Evolutionary conservation across 2,113 vertebrate genomes (phyloP).

Genomic region (Genyomyrus donnyi): DNA sequence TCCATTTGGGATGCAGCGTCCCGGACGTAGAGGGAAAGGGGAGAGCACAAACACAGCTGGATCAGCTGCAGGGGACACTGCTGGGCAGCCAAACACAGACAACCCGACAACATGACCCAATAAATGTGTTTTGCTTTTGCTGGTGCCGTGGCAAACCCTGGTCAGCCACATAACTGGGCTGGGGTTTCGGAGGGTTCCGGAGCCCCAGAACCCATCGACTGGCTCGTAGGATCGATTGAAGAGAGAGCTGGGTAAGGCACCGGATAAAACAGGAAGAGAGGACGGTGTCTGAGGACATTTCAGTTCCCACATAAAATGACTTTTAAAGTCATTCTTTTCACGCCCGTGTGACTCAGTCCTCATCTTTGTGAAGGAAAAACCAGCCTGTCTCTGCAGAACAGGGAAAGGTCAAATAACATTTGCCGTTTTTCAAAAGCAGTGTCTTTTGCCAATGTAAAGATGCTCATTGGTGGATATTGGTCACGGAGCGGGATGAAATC

Average conservation of each 20-base stretch:
- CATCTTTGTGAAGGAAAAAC: background rate
- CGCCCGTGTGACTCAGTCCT: background rate
- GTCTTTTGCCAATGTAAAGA: background rate
- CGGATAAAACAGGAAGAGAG: background rate
- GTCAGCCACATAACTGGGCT: background rate
- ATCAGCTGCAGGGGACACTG: background rate
- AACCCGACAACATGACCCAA: background rate
- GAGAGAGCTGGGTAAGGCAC: background rate
- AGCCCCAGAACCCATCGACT: background rate
- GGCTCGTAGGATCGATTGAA: background rate
- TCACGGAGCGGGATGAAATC: background rate
- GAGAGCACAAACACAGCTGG: background rate
- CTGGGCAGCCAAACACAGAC: background rate
- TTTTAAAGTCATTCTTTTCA: background rate
- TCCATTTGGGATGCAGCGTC: background rate
- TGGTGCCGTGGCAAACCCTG: background rate
- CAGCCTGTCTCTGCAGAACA: background rate
- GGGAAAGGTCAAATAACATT: background rate
- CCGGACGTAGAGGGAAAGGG: background rate
- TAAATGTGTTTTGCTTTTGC: background rate
- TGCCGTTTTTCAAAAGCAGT: background rate
- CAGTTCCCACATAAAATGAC: background rate
- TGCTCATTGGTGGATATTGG: background rate
- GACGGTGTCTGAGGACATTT: background rate
- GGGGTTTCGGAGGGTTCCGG: background rate